These are phyloP conservation scores for Calameuta filiformis DNA, from an alignment of 2,888 invertebrate species.

Conservation along the genomic window DNA sequence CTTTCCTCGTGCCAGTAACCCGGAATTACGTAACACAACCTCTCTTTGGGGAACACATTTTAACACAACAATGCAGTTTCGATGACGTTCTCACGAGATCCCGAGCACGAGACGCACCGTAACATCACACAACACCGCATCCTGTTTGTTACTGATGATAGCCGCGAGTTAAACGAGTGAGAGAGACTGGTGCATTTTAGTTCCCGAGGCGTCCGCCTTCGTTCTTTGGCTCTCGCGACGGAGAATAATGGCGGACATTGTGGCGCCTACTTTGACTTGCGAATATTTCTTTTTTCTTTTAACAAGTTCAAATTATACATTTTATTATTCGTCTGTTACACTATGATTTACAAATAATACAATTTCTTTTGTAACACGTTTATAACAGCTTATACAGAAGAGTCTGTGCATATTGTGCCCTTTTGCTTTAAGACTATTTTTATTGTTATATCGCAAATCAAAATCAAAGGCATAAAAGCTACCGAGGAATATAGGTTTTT, in stretches of 20 bases:
- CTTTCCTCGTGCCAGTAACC: constrained; percentile 25
- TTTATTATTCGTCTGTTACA: neutral
- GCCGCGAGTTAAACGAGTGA: constrained; percentile 2
- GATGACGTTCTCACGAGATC: constrained; percentile 28
- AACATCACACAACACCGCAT: constrained; percentile 53
- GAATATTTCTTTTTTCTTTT: neutral
- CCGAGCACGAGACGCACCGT: constrained; percentile 43
- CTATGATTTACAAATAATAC: neutral
- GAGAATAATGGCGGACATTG: neutral
- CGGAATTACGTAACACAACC: constrained; percentile 23
- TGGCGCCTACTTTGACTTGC: neutral
- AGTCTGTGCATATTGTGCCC: neutral
- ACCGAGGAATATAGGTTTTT: neutral
- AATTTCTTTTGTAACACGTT: neutral
- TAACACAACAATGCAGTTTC: neutral
- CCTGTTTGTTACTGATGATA: constrained; percentile 35
- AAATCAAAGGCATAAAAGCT: neutral
- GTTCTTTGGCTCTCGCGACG: constrained; percentile 5
- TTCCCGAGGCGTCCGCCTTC: neutral
- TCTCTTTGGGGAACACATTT: constrained; percentile 21
- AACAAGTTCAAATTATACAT: neutral
- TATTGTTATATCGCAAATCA: neutral
- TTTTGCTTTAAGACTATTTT: neutral
- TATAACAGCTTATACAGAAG: neutral
- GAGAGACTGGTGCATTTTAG: neutral